Percentiles rank a stretch among this genome's conserved stretches.
Evolutionary conservation across 2,888 invertebrate species (phyloP).

Genomic region (Anoplius nigerrimus): DNA sequence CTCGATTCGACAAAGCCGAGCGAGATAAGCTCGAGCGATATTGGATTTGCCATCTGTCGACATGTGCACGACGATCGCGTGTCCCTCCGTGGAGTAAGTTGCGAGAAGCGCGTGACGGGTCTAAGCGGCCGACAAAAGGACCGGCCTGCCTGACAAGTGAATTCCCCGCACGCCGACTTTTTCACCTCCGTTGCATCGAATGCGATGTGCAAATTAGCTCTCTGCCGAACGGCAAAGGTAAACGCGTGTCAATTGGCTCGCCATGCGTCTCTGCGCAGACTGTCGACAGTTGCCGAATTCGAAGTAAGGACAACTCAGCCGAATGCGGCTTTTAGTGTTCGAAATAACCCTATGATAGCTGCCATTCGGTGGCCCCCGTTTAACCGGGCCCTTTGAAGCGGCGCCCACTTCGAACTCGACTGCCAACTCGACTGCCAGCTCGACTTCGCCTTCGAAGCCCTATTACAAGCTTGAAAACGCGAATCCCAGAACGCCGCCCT

Average conservation of each 20-base stretch:
- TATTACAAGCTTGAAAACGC: slow-evolving; percentile 3
- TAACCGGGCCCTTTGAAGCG: background rate
- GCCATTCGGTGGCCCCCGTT: slow-evolving; percentile 17
- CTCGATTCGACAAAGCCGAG: slow-evolving; percentile 11
- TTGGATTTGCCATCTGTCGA: slow-evolving; percentile 65
- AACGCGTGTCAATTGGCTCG: too few relatives aligned
- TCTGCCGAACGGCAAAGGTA: too few relatives aligned
- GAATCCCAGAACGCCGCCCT: background rate
- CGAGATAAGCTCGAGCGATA: slow-evolving; percentile 41
- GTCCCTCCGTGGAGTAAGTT: slow-evolving; percentile 41
- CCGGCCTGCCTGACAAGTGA: too few relatives aligned
- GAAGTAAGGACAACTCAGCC: too few relatives aligned
- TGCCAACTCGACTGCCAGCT: background rate
- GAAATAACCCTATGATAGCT: background rate
- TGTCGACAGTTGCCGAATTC: too few relatives aligned
- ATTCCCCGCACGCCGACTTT: too few relatives aligned
- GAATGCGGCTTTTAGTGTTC: too few relatives aligned
- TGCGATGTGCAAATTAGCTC: too few relatives aligned
- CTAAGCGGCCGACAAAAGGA: too few relatives aligned
- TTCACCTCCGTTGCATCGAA: too few relatives aligned
- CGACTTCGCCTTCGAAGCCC: background rate
- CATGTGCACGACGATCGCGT: slow-evolving; percentile 60
- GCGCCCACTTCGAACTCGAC: background rate
- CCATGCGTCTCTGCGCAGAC: too few relatives aligned
- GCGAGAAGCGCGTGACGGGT: too few relatives aligned